phyloP scores from a whole-genome alignment of 1,140 invertebrate genomes.

The Cotesia chilonis region DNA sequence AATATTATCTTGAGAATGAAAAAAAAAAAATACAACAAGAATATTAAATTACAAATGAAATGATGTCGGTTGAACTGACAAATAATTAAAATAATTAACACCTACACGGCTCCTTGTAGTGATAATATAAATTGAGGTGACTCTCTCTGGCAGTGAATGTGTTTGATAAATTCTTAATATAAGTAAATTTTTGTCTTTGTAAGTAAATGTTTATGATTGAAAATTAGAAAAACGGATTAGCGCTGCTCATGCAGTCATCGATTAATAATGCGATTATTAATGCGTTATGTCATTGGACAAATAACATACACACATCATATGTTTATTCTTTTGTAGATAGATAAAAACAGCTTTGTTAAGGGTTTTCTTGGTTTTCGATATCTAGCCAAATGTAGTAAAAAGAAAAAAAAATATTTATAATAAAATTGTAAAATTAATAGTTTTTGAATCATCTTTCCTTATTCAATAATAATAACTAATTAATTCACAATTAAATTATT shows the following conservation, averaged over 20 bases:
- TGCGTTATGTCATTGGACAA: constrained; percentile 14
- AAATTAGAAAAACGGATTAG: constrained; percentile 4
- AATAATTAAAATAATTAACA: no score
- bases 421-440: constrained; percentile 64
- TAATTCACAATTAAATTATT: no score
- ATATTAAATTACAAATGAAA: no score
- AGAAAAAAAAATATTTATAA: constrained; percentile 58
- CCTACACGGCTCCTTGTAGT: no score
- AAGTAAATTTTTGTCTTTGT: no score
- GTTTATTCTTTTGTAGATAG: constrained; percentile 63
- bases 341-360: constrained; percentile 63
- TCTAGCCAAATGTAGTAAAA: constrained; percentile 63
- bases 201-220: no score
- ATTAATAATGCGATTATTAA: background rate
- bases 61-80: no score
- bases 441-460: constrained; percentile 55
- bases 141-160: no score
- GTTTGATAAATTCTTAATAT: no score
- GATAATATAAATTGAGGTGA: no score
- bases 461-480: no score
- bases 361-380: constrained; percentile 65
- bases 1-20: constrained; percentile 29
- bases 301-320: constrained; percentile 46
- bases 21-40: constrained; percentile 4
- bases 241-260: no score